Percentiles rank a stretch among this genome's conserved stretches.
These are phyloP conservation scores for Parnassius glacialis DNA, from an alignment of 2,888 invertebrate species.

Conservation along the genomic window DNA sequence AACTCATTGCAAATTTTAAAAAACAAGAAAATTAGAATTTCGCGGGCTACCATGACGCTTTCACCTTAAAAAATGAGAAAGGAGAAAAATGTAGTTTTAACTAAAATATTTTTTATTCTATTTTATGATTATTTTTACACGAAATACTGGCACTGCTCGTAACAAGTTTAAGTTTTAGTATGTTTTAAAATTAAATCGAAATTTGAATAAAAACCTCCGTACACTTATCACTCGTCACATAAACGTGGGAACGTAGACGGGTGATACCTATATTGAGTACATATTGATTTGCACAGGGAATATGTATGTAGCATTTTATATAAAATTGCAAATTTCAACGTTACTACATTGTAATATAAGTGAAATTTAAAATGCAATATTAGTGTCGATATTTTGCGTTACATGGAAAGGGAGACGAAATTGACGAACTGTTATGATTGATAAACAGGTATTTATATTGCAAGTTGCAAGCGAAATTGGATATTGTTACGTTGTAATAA, in stretches of 20 bases:
- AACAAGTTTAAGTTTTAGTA: too few species aligned
- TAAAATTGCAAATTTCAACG: conserved; percentile 6
- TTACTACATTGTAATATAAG: conserved; percentile 6
- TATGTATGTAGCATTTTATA: background rate
- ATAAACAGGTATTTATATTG: conserved; percentile 2
- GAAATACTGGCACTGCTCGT: too few species aligned
- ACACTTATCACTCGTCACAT: conserved; percentile 3
- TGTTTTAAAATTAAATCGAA: too few species aligned
- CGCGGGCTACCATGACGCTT: too few species aligned
- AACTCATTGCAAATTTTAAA: too few species aligned
- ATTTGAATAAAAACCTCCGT: background rate
- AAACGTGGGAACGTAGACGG: conserved; percentile 20
- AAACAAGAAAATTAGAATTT: too few species aligned
- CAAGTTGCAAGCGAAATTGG: conserved; percentile 14
- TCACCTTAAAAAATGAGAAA: too few species aligned
- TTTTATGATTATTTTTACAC: too few species aligned
- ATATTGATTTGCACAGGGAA: conserved; percentile 18
- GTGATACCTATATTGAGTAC: conserved; percentile 11
- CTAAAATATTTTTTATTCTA: too few species aligned
- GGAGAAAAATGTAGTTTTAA: too few species aligned
- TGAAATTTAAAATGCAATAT: conserved; percentile 8
- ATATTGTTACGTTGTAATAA: conserved; percentile 16
- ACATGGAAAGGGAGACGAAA: conserved; percentile 1
- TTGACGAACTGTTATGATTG: background rate
- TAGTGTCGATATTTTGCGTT: conserved; percentile 8